Conservation (phyloP, 2,113 vertebrate genomes). For the Vombatus ursinus region DNA sequence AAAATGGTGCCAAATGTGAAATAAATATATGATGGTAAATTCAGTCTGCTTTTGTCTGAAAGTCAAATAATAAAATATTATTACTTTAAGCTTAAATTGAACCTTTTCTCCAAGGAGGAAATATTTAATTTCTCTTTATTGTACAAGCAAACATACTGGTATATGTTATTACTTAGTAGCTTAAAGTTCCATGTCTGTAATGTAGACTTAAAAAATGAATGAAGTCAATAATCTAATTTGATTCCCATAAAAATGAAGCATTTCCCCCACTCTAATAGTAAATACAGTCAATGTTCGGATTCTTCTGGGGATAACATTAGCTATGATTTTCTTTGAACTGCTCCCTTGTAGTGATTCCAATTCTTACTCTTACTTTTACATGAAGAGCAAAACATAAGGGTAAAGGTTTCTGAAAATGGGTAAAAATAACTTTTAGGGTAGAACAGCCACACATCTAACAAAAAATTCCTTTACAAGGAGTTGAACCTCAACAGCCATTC, state of each 20-base stretch:
- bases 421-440: neutral
- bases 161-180: constrained; percentile 58
- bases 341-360: constrained; percentile 23
- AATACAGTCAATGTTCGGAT: constrained; percentile 13
- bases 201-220: constrained; percentile 50
- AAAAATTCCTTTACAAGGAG: constrained; percentile 24
- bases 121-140: constrained; percentile 56
- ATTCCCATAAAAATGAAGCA: constrained; percentile 41
- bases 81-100: constrained; percentile 37
- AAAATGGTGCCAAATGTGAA: constrained; percentile 48
- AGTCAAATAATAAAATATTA: constrained; percentile 63
- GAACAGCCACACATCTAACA: neutral
- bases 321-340: constrained; percentile 23
- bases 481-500: neutral
- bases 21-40: constrained; percentile 63
- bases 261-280: constrained; percentile 45
- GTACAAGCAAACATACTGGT: constrained; percentile 33
- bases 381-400: neutral
- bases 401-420: constrained; percentile 29
- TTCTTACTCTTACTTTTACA: constrained; percentile 11
- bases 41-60: constrained; percentile 55
- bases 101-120: constrained; percentile 56
- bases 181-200: constrained; percentile 37
- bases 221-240: constrained; percentile 51
- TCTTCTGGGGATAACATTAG: constrained; percentile 43